A percentile compares a stretch with the other conserved stretches of the same genome.
Evolutionary conservation across 2,113 vertebrate genomes (phyloP).

Genomic region (Pardalotus punctatus): DNA sequence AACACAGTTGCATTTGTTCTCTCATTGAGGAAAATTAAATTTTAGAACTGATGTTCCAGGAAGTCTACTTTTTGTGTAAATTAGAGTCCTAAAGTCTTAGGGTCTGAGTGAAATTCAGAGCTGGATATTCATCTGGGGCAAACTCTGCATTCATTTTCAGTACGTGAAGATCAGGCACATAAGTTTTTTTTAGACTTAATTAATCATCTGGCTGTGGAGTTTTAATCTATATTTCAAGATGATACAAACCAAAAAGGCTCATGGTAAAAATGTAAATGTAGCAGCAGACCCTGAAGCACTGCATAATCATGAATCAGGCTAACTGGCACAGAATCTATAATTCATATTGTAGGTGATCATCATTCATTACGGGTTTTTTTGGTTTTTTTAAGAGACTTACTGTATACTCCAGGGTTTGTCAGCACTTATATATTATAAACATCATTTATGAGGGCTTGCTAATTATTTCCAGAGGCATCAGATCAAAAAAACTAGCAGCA

Average conservation of each 20-base stretch:
- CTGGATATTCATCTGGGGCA: neutral
- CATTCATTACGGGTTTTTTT: neutral
- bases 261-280: constrained; percentile 48
- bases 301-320: constrained; percentile 1
- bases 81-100: neutral
- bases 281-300: constrained; percentile 23
- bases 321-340: constrained; percentile 33
- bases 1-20: neutral
- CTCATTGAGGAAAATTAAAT: neutral
- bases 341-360: constrained; percentile 20
- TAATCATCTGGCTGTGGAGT: constrained; percentile 28
- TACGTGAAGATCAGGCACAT: neutral
- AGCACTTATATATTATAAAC: neutral
- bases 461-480: constrained; percentile 22
- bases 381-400: neutral
- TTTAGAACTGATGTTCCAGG: neutral
- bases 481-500: neutral
- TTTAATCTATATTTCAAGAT: constrained; percentile 56
- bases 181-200: neutral
- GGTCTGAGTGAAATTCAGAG: neutral
- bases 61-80: neutral
- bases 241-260: constrained; percentile 29
- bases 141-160: neutral
- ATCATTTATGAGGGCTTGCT: neutral
- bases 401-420: neutral